Evolutionary conservation across 1,140 invertebrate species (phyloP), one percentile per base, ranked within the genome.

Genomic region (Ceratosolen fusciceps): DNA sequence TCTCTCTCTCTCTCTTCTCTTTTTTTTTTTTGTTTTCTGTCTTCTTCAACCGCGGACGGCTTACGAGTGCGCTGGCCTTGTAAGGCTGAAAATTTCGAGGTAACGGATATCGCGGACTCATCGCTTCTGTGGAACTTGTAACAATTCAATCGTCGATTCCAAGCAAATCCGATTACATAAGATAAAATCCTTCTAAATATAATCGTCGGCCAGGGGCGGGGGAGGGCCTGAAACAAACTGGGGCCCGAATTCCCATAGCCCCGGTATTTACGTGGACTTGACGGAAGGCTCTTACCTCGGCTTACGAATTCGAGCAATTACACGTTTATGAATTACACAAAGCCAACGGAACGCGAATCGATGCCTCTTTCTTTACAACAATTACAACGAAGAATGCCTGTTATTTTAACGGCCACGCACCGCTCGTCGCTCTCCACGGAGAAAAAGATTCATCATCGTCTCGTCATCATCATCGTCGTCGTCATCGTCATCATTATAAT

Each of bases 381-480:
- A 65, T 65, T 65, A 65, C 60, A 65, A 65, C n/a, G 31, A 21
- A 37, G 31, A 65, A 65, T 65, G 60, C 12, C 60, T 65, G 60
- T 65, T 65, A 65, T 65, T 65, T 65, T 65, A 65, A 65, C 60
- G 60, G 60, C 5, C 8, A 3, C 26, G 14, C 49, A 19, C 26
- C 9, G 58, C 10, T 62, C 29, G 12, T 62, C 26, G 58, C 60
- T 0, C 26, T n/a, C 31, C 34, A 37, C 34, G n/a, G 37, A 65
- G 37, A 65, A 34, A 60, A 60, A n/a, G n/a, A n/a, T n/a, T n/a
- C n/a, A n/a, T n/a, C n/a, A n/a, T n/a, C n/a, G n/a, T n/a, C n/a
- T n/a, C n/a, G n/a, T n/a, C n/a, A n/a, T n/a, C n/a, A n/a, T n/a
- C n/a, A n/a, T n/a, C n/a, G n/a, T n/a, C n/a, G n/a, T n/a, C n/a